Evolutionary conservation across 2,797 vertebrate genomes (phyloP).

Genomic region (Adelosebastes latens): DNA sequence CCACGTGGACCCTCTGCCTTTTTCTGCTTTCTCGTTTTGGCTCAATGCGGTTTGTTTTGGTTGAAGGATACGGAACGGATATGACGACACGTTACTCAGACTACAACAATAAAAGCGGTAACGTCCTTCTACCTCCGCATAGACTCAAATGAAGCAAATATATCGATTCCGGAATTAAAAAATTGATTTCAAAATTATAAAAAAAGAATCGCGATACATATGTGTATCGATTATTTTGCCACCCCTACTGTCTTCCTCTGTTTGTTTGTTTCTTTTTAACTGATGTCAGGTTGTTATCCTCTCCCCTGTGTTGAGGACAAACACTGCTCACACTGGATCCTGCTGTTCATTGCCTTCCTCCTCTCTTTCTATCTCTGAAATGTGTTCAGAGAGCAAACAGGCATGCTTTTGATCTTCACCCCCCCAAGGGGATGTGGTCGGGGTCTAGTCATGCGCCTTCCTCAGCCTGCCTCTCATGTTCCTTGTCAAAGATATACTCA

Average conservation of each 20-base stretch:
- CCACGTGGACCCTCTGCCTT: no score
- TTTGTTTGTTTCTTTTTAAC: neutral
- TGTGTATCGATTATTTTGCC: no score
- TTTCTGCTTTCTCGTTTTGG: no score
- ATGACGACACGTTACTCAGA: no score
- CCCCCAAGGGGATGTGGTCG: neutral
- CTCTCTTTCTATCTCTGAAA: constrained; percentile 5
- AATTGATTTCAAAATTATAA: rapidly evolving
- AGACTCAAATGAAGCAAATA: rapidly evolving
- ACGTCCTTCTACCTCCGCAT: rapidly evolving
- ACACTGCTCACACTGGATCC: constrained; percentile 9
- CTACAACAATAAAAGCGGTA: no score
- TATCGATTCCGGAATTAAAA: rapidly evolving
- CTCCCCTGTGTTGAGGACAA: constrained; percentile 13
- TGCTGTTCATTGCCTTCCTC: constrained; percentile 1
- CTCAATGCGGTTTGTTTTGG: no score
- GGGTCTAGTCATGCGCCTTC: constrained; percentile 8
- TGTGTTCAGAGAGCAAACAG: constrained; percentile 28
- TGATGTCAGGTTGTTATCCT: constrained; percentile 24
- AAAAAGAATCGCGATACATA: no score
- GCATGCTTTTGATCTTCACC: constrained; percentile 37
- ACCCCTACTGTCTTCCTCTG: neutral
- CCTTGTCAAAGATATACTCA: constrained; percentile 10
- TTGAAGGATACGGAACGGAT: no score
- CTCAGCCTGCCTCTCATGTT: constrained; percentile 15